Percentiles rank a stretch among this genome's conserved stretches.
These are phyloP conservation scores for Raja brachyura DNA, from an alignment of 2,113 vertebrate species.

Conservation along the genomic window DNA sequence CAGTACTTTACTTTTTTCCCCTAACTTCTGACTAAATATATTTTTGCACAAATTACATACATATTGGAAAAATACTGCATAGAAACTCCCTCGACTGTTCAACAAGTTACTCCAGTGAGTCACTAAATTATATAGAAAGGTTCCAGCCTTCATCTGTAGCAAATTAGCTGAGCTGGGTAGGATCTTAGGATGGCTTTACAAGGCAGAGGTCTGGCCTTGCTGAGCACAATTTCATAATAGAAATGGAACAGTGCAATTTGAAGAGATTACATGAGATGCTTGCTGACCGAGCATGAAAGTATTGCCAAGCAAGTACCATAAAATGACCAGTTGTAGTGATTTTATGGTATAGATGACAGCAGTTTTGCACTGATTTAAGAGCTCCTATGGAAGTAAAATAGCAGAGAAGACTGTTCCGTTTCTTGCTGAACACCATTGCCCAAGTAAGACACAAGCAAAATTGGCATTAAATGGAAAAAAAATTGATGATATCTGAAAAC, in stretches of 20 bases:
- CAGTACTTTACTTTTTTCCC: not conserved
- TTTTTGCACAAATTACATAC: not conserved
- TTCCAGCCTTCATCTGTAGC: no score
- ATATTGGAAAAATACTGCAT: not conserved
- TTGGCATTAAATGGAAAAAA: not conserved
- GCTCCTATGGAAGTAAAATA: not conserved
- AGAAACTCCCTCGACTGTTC: no score
- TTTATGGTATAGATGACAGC: not conserved
- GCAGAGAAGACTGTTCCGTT: not conserved
- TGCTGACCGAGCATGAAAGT: not conserved
- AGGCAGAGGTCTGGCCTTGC: no score
- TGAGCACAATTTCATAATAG: no score
- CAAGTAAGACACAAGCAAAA: not conserved
- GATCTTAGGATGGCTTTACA: no score
- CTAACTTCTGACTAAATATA: not conserved
- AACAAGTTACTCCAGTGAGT: no score
- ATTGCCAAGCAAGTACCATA: no score
- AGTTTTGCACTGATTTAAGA: not conserved
- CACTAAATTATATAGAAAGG: no score
- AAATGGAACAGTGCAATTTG: no score
- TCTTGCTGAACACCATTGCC: not conserved
- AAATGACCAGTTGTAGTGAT: not conserved
- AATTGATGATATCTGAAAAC: not conserved
- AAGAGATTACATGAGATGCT: not conserved
- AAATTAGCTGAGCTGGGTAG: no score